These are phyloP conservation scores for Kryptolebias ocellatus DNA, from an alignment of 2,797 vertebrate species.

Conservation along the genomic window DNA sequence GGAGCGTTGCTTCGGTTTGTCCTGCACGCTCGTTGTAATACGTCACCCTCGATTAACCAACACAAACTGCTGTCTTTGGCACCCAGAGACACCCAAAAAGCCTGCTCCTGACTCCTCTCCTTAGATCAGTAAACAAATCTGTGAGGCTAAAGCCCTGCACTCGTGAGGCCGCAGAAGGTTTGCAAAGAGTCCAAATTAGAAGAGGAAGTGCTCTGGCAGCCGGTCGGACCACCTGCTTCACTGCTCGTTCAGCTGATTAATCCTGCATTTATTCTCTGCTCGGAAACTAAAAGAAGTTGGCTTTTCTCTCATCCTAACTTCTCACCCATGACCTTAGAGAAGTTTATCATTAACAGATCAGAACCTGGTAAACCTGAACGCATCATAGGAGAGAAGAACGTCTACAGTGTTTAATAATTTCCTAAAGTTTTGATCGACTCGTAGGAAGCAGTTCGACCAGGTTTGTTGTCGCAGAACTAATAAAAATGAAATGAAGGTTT, in stretches of 20 bases:
- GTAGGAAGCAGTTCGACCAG: background rate
- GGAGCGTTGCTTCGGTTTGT: conserved; percentile 17
- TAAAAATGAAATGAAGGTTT: background rate
- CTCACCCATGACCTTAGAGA: background rate
- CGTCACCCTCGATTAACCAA: conserved; percentile 43
- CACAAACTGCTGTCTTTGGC: conserved; percentile 34
- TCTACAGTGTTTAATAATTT: no score
- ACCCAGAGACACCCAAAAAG: background rate
- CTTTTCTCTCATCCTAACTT: background rate
- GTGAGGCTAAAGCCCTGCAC: conserved; percentile 13
- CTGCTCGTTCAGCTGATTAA: background rate
- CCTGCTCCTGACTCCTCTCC: conserved; percentile 2
- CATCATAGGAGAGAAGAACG: background rate
- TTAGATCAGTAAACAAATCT: conserved; percentile 31
- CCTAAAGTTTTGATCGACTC: background rate
- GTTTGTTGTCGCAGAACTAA: background rate
- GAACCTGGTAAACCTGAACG: background rate
- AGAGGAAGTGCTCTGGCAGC: conserved; percentile 35
- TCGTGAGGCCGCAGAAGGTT: conserved; percentile 14
- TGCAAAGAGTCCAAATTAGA: conserved; percentile 31
- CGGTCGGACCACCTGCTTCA: conserved; percentile 42
- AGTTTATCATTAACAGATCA: conserved; percentile 5
- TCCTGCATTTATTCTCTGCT: conserved; percentile 1
- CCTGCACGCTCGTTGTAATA: conserved; percentile 23
- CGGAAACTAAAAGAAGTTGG: background rate